phyloP scores from a whole-genome alignment of 2,888 invertebrate genomes.

The Chrysotoxum bicinctum region DNA sequence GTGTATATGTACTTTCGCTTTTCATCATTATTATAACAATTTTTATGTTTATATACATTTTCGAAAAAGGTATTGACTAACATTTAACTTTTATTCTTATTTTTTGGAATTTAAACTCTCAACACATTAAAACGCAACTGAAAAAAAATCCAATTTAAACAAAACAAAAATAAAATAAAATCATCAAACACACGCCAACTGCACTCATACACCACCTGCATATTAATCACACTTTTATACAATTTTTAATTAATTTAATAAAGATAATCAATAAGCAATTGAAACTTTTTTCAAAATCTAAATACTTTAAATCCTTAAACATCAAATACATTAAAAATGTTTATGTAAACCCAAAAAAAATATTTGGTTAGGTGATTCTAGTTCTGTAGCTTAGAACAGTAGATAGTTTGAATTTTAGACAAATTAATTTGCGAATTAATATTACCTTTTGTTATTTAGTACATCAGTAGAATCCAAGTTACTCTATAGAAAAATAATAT shows the following conservation, averaged over 20 bases:
- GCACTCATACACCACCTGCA: not conserved
- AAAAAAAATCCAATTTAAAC: not conserved
- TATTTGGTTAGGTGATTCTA: constrained; percentile 3
- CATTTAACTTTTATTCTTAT: constrained; percentile 49
- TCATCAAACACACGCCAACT: constrained; percentile 12
- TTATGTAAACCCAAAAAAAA: constrained; percentile 23
- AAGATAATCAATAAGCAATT: constrained; percentile 56
- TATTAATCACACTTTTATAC: not conserved
- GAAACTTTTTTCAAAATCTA: constrained; percentile 45
- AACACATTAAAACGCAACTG: constrained; percentile 39
- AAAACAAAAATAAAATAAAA: not conserved
- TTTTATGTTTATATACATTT: constrained; percentile 29
- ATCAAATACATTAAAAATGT: constrained; percentile 49
- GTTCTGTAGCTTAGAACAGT: not conserved
- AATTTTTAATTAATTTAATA: constrained; percentile 1
- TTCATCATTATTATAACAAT: constrained; percentile 22
- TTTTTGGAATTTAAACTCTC: constrained; percentile 54
- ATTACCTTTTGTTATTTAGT: not conserved
- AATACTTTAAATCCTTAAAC: constrained; percentile 46
- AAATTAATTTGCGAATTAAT: not conserved
- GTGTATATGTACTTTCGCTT: constrained; percentile 53
- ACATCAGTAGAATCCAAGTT: not conserved
- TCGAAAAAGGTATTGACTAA: constrained; percentile 58
- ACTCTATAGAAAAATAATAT: not conserved
- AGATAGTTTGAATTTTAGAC: constrained; percentile 44